phyloP scores from a whole-genome alignment of 2,888 invertebrate genomes.

The Mamestra brassicae region DNA sequence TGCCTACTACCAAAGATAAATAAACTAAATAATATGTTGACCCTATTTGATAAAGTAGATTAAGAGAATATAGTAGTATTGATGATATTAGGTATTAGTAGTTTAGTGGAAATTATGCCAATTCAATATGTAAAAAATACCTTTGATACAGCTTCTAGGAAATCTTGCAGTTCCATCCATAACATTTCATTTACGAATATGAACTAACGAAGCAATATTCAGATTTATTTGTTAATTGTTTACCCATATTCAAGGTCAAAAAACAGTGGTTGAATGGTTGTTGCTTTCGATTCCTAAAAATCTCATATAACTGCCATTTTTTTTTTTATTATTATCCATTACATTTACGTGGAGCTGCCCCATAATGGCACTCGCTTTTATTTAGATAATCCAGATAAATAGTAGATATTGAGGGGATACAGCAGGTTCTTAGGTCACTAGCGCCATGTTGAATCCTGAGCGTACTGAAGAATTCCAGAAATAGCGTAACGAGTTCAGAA shows the following conservation, averaged over 20 bases:
- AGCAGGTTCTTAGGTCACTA: too few species aligned
- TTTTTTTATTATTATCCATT: neutral
- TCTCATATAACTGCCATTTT: neutral
- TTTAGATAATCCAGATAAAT: neutral
- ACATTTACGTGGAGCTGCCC: neutral
- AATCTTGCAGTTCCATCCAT: constrained; percentile 1
- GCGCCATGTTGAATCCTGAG: too few species aligned
- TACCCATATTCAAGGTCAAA: neutral
- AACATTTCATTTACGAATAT: neutral
- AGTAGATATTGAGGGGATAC: neutral
- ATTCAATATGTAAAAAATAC: neutral
- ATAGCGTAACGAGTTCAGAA: too few species aligned
- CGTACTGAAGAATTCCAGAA: too few species aligned
- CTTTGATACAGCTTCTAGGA: constrained; percentile 4
- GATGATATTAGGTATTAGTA: too few species aligned
- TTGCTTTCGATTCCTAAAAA: neutral
- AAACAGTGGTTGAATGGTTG: neutral
- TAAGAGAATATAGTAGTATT: neutral
- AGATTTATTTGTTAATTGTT: neutral
- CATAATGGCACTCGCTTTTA: neutral
- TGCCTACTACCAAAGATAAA: neutral
- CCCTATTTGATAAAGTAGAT: neutral
- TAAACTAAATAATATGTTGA: neutral
- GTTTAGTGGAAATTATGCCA: neutral
- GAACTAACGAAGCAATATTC: neutral